These are phyloP conservation scores for Lipophrys pholis DNA, from an alignment of 2,113 vertebrate species.

Conservation along the genomic window DNA sequence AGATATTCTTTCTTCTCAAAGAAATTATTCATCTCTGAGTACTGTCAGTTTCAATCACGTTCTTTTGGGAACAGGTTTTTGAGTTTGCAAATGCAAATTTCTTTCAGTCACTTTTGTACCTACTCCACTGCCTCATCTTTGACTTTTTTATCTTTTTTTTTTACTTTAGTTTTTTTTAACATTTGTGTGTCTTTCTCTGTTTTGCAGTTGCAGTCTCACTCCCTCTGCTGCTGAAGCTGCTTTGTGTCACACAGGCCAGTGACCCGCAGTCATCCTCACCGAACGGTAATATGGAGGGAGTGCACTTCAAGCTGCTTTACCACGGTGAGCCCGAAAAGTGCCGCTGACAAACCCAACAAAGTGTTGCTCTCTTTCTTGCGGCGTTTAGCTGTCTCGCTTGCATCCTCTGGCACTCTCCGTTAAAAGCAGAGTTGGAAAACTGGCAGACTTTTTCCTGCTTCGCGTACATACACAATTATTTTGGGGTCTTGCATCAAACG, in stretches of 20 bases:
- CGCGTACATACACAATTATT: not conserved
- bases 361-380: not conserved
- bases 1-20: not conserved
- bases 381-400: not conserved
- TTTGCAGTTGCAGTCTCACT: constrained; percentile 70
- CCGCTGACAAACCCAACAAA: not conserved
- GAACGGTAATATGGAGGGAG: constrained; percentile 85
- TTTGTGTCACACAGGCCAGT: constrained; percentile 86
- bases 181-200: not conserved
- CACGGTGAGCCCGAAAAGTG: constrained; percentile 82
- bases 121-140: constrained; percentile 1
- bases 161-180: not conserved
- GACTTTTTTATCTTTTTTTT: not conserved
- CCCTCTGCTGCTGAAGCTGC: constrained; percentile 88
- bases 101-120: constrained; percentile 14
- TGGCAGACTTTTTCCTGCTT: not conserved
- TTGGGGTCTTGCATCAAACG: too few relatives aligned
- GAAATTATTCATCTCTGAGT: not conserved
- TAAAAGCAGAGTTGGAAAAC: not conserved
- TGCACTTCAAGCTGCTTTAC: constrained; percentile 91
- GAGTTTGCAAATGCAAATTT: constrained; percentile 31
- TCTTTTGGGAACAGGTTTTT: constrained; percentile 19
- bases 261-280: constrained; percentile 63
- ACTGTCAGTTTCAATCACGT: constrained; percentile 25
- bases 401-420: not conserved